Conservation (phyloP, 2,113 vertebrate genomes). For the Diadophis punctatus region DNA sequence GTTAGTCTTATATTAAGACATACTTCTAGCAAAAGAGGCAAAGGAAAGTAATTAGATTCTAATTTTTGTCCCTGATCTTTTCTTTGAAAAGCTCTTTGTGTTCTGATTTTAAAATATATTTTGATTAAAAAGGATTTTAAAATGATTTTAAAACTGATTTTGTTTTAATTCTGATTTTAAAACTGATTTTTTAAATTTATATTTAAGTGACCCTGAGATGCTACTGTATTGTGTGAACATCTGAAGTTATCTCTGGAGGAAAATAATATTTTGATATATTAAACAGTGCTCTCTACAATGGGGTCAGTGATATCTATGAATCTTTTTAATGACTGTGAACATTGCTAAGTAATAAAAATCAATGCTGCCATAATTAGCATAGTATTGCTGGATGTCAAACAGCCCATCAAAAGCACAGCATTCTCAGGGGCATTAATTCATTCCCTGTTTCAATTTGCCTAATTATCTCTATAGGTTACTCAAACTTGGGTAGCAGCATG, state of each 20-base stretch:
- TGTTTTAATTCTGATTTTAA: rapidly evolving
- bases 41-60: not conserved
- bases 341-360: slow-evolving; percentile 54
- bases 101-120: not conserved
- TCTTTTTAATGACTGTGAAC: slow-evolving; percentile 56
- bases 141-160: not conserved
- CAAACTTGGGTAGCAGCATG: slow-evolving; percentile 35
- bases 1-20: not conserved
- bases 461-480: slow-evolving; percentile 68
- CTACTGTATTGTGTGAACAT: slow-evolving; percentile 3
- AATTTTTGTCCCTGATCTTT: not conserved
- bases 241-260: slow-evolving; percentile 11
- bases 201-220: not conserved
- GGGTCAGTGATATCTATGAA: slow-evolving; percentile 46
- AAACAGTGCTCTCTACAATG: slow-evolving; percentile 47
- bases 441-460: slow-evolving; percentile 67
- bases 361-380: slow-evolving; percentile 61
- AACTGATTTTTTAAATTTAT: slow-evolving; percentile 9
- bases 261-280: slow-evolving; percentile 42
- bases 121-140: not conserved
- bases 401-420: slow-evolving; percentile 54
- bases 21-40: not conserved
- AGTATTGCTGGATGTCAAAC: slow-evolving; percentile 57
- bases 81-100: rapidly evolving
- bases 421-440: slow-evolving; percentile 63